Evolutionary conservation across 2,113 vertebrate genomes (phyloP).

Genomic region (Rutilus rutilus): DNA sequence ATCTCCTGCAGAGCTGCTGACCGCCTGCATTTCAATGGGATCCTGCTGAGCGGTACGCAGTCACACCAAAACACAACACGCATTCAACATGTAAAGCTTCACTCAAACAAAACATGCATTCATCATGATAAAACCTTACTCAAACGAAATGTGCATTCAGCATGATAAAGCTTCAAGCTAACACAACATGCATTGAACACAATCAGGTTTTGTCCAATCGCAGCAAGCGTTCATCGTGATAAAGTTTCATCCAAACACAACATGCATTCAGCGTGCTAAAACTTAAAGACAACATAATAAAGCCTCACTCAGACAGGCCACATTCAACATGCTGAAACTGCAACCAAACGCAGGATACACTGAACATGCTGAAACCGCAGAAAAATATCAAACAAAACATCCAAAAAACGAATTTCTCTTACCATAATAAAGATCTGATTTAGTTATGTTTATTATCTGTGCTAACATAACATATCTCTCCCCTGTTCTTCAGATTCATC

Average conservation of each 20-base stretch:
- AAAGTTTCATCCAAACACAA: slow-evolving; percentile 8
- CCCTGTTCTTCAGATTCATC: slow-evolving; percentile 7
- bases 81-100: slow-evolving; percentile 25
- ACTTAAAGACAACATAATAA: neutral
- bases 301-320: neutral
- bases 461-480: neutral
- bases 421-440: neutral
- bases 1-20: slow-evolving; percentile 49
- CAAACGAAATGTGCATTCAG: slow-evolving; percentile 23
- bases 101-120: neutral
- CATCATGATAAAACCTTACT: slow-evolving; percentile 34
- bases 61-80: slow-evolving; percentile 1
- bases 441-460: no score
- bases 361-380: neutral
- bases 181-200: neutral
- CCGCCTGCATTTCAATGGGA: slow-evolving; percentile 48
- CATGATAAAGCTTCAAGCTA: slow-evolving; percentile 20
- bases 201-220: neutral
- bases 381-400: neutral
- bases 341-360: neutral
- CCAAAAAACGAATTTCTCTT: neutral
- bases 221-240: neutral
- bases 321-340: slow-evolving; percentile 5
- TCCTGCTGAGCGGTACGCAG: slow-evolving; percentile 58
- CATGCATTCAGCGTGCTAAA: neutral